Percentiles rank a stretch among this genome's conserved stretches.
Conservation (phyloP, 2,888 invertebrate species). For the Masnerella sp. region DNA sequence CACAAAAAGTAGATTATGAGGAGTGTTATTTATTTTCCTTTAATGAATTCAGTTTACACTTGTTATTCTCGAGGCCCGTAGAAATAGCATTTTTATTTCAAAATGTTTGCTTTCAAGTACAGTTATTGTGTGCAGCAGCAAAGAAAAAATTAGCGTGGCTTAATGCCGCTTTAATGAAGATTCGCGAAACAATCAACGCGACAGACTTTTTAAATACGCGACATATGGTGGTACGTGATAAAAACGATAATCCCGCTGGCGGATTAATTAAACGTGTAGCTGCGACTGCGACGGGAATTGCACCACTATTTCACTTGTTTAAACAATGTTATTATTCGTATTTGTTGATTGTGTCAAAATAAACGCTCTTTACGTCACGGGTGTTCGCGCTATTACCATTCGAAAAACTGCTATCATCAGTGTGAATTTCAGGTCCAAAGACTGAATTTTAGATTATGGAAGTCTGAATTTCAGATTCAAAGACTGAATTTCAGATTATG, state of each 20-base stretch:
- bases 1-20: no score
- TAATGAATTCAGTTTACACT: no score
- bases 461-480: no score
- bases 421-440: no score
- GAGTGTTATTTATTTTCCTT: no score
- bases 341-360: constrained; percentile 35
- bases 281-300: constrained; percentile 17
- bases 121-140: background rate
- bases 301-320: constrained; percentile 21
- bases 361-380: constrained; percentile 28
- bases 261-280: constrained; percentile 22
- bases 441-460: no score
- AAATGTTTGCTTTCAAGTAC: no score
- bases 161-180: constrained; percentile 24
- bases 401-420: constrained; percentile 15
- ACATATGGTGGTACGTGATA: constrained; percentile 44
- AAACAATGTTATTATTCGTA: constrained; percentile 28
- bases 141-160: background rate
- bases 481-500: no score
- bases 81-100: no score
- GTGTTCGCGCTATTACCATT: constrained; percentile 24
- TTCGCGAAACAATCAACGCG: constrained; percentile 26
- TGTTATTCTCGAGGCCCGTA: no score
- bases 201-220: constrained; percentile 33
- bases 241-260: constrained; percentile 42